phyloP scores from a whole-genome alignment of 23 tunicate species.

The Styela clava region DNA sequence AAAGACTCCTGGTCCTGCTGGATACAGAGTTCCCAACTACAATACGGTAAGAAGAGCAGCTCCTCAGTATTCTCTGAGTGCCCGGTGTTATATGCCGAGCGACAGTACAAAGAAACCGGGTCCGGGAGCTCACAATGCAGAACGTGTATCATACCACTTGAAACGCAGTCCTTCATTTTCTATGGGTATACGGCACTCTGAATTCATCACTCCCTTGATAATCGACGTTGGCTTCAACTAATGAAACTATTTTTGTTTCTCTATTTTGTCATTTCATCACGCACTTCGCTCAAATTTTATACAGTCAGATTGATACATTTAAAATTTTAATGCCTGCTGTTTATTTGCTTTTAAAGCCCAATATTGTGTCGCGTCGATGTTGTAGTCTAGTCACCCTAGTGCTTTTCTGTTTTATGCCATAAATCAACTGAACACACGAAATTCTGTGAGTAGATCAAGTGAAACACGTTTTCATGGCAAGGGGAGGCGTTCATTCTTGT shows the following conservation, averaged over 20 bases:
- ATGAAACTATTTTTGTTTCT: background rate
- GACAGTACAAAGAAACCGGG: slow-evolving; percentile 89
- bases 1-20: slow-evolving; percentile 86
- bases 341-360: too few relatives aligned
- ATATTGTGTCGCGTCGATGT: too few relatives aligned
- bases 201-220: slow-evolving; percentile 80
- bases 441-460: too few relatives aligned
- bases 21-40: slow-evolving; percentile 56
- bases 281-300: background rate
- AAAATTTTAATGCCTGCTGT: too few relatives aligned
- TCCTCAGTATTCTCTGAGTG: slow-evolving; percentile 83
- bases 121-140: slow-evolving; percentile 92
- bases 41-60: slow-evolving; percentile 52
- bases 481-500: too few relatives aligned
- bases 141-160: slow-evolving; percentile 66
- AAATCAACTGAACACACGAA: too few relatives aligned
- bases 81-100: slow-evolving; percentile 82
- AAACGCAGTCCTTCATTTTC: slow-evolving; percentile 57
- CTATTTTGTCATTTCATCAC: background rate
- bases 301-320: too few relatives aligned
- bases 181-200: slow-evolving; percentile 92
- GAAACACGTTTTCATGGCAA: too few relatives aligned
- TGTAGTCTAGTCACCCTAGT: too few relatives aligned
- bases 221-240: slow-evolving; percentile 34
- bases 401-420: too few relatives aligned